Conservation (phyloP, 2,113 vertebrate species). For the Cephalopholis sonnerati region DNA sequence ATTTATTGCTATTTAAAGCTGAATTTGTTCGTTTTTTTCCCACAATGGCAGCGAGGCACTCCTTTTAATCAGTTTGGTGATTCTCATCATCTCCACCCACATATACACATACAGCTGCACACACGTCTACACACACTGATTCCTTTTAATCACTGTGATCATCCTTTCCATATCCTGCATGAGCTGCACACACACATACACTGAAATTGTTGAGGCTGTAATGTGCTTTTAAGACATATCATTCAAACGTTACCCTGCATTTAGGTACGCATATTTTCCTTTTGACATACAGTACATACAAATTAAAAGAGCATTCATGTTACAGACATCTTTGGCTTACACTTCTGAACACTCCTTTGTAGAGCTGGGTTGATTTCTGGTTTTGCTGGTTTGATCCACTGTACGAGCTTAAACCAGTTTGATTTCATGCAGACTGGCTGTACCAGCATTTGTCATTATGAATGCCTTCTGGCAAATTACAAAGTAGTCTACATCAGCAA, state of each 20-base stretch:
- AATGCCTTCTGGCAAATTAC: too few relatives aligned
- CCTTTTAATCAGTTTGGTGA: slow-evolving; percentile 42
- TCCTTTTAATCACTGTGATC: slow-evolving; percentile 23
- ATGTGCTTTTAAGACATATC: background rate
- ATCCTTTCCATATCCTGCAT: background rate
- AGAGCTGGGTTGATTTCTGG: too few relatives aligned
- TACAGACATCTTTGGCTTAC: background rate
- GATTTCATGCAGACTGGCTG: too few relatives aligned
- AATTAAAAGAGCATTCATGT: background rate
- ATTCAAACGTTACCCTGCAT: background rate
- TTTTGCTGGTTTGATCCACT: too few relatives aligned
- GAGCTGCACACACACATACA: background rate
- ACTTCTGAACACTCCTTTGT: background rate
- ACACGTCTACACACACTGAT: slow-evolving; percentile 18
- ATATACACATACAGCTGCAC: background rate
- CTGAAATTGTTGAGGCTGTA: background rate
- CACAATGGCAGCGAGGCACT: background rate
- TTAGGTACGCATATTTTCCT: background rate
- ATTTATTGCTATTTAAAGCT: slow-evolving; percentile 41
- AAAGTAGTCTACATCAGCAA: too few relatives aligned
- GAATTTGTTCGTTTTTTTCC: background rate
- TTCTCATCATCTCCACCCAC: slow-evolving; percentile 39
- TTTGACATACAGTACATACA: background rate
- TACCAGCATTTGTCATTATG: too few relatives aligned
- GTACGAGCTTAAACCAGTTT: too few relatives aligned